A percentile compares a stretch with the other conserved stretches of the same genome.
phyloP scores from a whole-genome alignment of 2,113 vertebrate genomes.

The Microcebus tavaratra region DNA sequence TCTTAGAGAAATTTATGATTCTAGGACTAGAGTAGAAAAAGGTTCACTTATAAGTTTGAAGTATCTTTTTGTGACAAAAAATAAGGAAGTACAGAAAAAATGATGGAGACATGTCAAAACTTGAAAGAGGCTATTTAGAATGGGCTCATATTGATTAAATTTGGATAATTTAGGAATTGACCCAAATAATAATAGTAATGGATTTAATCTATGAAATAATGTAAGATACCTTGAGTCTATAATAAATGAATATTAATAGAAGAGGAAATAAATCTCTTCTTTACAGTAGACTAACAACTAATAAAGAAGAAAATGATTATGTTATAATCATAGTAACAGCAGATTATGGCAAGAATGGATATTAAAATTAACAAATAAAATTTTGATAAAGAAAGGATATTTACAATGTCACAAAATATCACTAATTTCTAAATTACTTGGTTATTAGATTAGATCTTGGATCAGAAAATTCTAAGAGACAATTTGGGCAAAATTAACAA shows the following conservation, averaged over 20 bases:
- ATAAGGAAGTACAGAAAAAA: neutral
- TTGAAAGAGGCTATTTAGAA: neutral
- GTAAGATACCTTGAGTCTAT: neutral
- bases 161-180: neutral
- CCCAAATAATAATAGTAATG: neutral
- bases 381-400: neutral
- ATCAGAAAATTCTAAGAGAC: neutral
- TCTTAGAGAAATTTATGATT: neutral
- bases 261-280: neutral
- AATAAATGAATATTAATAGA: neutral
- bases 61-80: neutral
- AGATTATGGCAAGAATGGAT: neutral
- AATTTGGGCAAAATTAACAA: neutral
- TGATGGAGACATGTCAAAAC: neutral
- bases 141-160: neutral
- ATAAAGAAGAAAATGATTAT: neutral
- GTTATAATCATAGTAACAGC: accelerated
- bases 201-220: neutral
- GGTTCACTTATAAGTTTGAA: neutral
- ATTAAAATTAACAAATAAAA: neutral
- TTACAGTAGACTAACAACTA: neutral
- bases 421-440: neutral
- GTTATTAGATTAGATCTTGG: neutral
- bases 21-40: neutral
- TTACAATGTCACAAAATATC: neutral